Evolutionary conservation across 2,888 invertebrate species (phyloP).

Genomic region (Limnephilus marmoratus): DNA sequence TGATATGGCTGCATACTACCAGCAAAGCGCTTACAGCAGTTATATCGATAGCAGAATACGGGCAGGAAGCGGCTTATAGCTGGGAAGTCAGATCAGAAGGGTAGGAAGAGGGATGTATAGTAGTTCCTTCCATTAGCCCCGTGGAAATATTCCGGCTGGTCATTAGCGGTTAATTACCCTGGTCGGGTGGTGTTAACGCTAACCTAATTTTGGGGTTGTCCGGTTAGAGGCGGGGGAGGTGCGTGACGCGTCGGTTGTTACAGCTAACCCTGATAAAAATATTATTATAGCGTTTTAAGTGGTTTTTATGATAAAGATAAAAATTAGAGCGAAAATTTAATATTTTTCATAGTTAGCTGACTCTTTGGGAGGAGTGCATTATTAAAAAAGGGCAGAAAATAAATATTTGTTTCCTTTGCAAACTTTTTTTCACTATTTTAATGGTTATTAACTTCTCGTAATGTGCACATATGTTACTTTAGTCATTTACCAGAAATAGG

Average conservation of each 20-base stretch:
- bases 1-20: not conserved
- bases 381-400: not conserved
- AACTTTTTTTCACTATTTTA: too few relatives aligned
- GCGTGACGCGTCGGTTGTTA: conserved; percentile 16
- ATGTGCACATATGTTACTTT: too few relatives aligned
- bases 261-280: not conserved
- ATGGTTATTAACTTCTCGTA: too few relatives aligned
- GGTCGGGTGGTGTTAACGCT: conserved; percentile 53
- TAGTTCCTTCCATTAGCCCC: conserved; percentile 50
- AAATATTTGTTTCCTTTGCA: too few relatives aligned
- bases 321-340: not conserved
- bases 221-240: not conserved
- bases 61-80: not conserved
- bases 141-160: conserved; percentile 56
- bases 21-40: not conserved
- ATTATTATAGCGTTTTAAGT: not conserved
- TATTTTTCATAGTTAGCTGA: too few relatives aligned
- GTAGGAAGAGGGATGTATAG: conserved; percentile 4
- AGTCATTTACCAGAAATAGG: too few relatives aligned
- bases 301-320: not conserved
- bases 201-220: conserved; percentile 33
- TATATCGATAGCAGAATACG: not conserved
- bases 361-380: not conserved
- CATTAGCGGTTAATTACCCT: conserved; percentile 62
- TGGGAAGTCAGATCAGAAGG: conserved; percentile 8